These are phyloP conservation scores for Anodontia alba DNA, from an alignment of 2,888 invertebrate genomes.

Conservation along the genomic window DNA sequence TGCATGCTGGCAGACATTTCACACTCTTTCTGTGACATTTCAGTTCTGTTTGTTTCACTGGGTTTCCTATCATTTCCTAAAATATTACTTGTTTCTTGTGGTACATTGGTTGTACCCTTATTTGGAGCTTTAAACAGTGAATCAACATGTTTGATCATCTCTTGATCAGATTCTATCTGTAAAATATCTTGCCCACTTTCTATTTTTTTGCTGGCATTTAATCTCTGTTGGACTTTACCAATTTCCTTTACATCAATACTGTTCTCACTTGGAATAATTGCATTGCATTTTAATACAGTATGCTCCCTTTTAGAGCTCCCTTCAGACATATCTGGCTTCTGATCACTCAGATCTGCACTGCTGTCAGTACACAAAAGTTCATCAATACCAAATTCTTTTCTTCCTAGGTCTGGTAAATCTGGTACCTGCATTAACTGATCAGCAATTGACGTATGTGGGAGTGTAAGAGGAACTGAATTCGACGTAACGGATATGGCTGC, in stretches of 20 bases:
- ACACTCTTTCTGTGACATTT: too few species aligned
- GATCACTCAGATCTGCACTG: constrained; percentile 23
- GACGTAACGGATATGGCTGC: too few species aligned
- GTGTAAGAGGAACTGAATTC: neutral
- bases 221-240: neutral
- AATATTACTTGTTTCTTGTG: neutral
- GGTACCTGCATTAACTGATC: constrained; percentile 21
- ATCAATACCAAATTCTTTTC: constrained; percentile 54
- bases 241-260: neutral
- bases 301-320: neutral
- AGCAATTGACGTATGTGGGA: neutral
- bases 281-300: neutral
- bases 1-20: too few species aligned
- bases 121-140: neutral
- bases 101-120: neutral
- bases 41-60: too few species aligned
- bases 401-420: constrained; percentile 56
- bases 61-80: too few species aligned
- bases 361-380: constrained; percentile 26
- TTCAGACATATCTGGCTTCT: neutral
- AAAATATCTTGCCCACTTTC: neutral
- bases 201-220: neutral
- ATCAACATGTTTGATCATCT: constrained; percentile 18
- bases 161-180: constrained; percentile 24
- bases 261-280: neutral